phyloP scores from a whole-genome alignment of 2,113 vertebrate species.

The Microcebus griseorufus region DNA sequence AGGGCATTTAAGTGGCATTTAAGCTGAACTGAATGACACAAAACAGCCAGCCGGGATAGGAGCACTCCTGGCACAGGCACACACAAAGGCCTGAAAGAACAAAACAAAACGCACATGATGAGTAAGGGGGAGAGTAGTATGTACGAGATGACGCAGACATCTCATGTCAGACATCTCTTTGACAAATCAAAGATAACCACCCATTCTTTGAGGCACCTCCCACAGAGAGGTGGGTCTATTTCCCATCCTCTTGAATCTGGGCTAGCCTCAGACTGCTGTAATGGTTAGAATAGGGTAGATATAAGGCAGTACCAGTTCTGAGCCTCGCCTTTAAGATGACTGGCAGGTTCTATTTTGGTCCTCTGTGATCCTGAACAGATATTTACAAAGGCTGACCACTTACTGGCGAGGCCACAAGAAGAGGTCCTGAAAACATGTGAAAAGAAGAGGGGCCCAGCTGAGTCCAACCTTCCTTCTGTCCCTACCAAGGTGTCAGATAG shows the following conservation, averaged over 20 bases:
- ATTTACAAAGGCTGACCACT: neutral
- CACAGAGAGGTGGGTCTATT: neutral
- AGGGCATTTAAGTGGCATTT: neutral
- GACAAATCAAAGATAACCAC: neutral
- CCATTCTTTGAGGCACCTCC: neutral
- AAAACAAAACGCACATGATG: neutral
- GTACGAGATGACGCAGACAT: neutral
- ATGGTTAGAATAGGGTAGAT: neutral
- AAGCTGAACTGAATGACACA: neutral
- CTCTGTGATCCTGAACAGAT: neutral
- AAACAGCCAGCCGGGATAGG: neutral
- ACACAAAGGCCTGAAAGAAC: neutral
- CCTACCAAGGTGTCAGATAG: neutral
- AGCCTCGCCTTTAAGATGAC: neutral
- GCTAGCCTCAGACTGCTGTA: neutral
- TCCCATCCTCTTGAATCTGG: neutral
- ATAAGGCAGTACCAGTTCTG: neutral
- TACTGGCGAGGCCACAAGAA: neutral
- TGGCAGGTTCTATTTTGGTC: neutral
- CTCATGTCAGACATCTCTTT: too few species aligned
- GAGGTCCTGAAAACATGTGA: neutral
- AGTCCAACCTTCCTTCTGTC: neutral
- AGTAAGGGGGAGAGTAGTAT: neutral
- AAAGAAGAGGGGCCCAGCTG: neutral
- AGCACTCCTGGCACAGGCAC: neutral